A percentile compares a stretch with the other conserved stretches of the same genome.
Conservation (phyloP, 2,888 invertebrate genomes). For the Melanotus villosus region DNA sequence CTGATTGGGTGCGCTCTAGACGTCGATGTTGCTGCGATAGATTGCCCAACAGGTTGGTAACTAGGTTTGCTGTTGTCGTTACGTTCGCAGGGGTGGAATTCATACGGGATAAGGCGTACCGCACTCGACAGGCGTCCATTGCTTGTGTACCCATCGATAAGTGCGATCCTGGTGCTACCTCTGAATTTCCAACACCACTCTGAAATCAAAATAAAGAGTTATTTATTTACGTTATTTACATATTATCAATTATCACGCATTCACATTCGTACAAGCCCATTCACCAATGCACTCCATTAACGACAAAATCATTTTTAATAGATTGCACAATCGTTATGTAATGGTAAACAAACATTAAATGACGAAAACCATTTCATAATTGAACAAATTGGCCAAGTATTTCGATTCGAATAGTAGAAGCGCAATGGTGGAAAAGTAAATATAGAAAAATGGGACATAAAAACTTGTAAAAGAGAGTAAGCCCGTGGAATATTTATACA, state of each 20-base stretch:
- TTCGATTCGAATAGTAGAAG: too few relatives aligned
- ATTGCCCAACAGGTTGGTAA: slow-evolving; percentile 63
- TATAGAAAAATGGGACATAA: too few relatives aligned
- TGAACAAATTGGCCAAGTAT: too few relatives aligned
- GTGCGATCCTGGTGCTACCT: slow-evolving; percentile 56
- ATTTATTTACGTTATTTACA: neutral
- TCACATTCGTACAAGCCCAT: too few relatives aligned
- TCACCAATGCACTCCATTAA: too few relatives aligned
- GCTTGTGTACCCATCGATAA: slow-evolving; percentile 58
- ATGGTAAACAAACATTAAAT: too few relatives aligned
- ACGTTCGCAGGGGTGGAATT: slow-evolving; percentile 65
- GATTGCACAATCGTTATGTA: too few relatives aligned
- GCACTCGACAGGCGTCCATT: slow-evolving; percentile 65
- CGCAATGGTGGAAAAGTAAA: too few relatives aligned
- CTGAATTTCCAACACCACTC: slow-evolving; percentile 57
- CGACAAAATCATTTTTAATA: too few relatives aligned
- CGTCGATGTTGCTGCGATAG: slow-evolving; percentile 68
- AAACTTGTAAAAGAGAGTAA: too few relatives aligned
- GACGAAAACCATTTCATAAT: too few relatives aligned
- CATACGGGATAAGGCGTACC: slow-evolving; percentile 66
- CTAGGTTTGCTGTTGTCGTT: slow-evolving; percentile 49
- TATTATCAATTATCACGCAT: neutral
- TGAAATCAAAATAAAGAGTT: slow-evolving; percentile 52
- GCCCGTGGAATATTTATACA: too few relatives aligned
- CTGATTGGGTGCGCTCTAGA: slow-evolving; percentile 70